Evolutionary conservation across 2,888 invertebrate species (phyloP).

Genomic region (Drosophila ezoana): DNA sequence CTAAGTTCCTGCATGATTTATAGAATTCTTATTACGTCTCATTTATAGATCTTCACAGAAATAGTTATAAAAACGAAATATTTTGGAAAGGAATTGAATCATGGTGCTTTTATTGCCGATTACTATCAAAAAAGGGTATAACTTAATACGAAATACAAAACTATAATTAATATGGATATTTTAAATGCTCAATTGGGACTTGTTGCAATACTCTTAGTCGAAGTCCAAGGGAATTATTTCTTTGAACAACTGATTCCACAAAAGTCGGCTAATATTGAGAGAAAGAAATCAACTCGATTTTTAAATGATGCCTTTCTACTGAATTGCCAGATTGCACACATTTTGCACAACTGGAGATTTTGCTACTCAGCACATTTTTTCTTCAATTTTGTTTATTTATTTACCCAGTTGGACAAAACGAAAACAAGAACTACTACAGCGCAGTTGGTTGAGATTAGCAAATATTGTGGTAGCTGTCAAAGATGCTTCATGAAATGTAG

Average conservation of each 20-base stretch:
- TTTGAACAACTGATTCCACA: neutral
- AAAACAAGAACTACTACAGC: neutral
- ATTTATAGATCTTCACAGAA: too few relatives aligned
- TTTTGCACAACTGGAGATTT: neutral
- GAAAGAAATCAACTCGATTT: neutral
- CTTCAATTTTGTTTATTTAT: conserved; percentile 13
- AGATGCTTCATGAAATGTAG: conserved; percentile 1
- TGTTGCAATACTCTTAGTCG: neutral
- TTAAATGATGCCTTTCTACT: neutral
- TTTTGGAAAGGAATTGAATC: too few relatives aligned
- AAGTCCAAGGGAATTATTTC: neutral
- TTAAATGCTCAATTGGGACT: too few relatives aligned
- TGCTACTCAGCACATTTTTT: conserved; percentile 14
- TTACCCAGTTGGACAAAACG: conserved; percentile 10
- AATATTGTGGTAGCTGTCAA: conserved; percentile 13
- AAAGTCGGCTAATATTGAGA: neutral
- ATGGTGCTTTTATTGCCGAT: too few relatives aligned
- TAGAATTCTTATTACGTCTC: too few relatives aligned
- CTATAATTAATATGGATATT: too few relatives aligned
- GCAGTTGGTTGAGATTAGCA: conserved; percentile 4
- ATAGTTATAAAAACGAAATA: too few relatives aligned
- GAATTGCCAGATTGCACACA: conserved; percentile 1
- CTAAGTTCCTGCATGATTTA: too few relatives aligned
- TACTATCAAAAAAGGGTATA: too few relatives aligned
- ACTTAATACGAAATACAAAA: too few relatives aligned